Evolutionary conservation across 2,797 vertebrate genomes (phyloP).

Genomic region (Agapornis canus): DNA sequence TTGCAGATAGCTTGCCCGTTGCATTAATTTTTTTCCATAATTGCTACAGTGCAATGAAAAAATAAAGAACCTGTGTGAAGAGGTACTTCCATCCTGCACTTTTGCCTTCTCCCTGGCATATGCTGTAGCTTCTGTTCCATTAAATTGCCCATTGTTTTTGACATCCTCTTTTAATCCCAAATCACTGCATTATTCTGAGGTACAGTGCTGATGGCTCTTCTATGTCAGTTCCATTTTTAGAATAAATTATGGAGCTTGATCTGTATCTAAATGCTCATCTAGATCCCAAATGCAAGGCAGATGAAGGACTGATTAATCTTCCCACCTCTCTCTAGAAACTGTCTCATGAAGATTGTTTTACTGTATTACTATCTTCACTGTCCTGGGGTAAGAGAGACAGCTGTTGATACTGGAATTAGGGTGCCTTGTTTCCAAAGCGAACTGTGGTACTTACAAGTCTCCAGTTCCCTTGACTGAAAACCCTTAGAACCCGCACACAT

Average conservation of each 20-base stretch:
- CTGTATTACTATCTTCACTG: neutral
- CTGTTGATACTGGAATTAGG: neutral
- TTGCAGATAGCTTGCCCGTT: neutral
- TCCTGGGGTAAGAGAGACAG: neutral
- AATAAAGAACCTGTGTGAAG: neutral
- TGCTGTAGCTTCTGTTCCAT: neutral
- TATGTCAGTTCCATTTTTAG: conserved; percentile 48
- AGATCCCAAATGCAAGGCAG: conserved; percentile 24
- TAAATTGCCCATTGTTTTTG: neutral
- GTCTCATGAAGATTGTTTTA: neutral
- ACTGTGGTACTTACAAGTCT: neutral
- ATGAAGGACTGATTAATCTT: conserved; percentile 36
- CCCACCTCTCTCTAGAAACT: neutral
- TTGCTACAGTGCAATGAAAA: neutral
- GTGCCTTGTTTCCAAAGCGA: neutral
- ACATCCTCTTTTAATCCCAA: neutral
- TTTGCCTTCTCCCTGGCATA: neutral
- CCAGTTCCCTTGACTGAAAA: neutral
- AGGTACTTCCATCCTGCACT: neutral
- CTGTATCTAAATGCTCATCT: conserved; percentile 6
- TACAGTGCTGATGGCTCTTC: neutral
- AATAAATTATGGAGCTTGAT: conserved; percentile 42
- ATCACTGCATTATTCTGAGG: neutral
- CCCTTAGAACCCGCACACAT: neutral
- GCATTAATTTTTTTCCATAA: neutral